Percentiles rank a stretch among this genome's conserved stretches.
Conservation (phyloP, 2,797 vertebrate species). For the Petrocephalus schoutedeni region DNA sequence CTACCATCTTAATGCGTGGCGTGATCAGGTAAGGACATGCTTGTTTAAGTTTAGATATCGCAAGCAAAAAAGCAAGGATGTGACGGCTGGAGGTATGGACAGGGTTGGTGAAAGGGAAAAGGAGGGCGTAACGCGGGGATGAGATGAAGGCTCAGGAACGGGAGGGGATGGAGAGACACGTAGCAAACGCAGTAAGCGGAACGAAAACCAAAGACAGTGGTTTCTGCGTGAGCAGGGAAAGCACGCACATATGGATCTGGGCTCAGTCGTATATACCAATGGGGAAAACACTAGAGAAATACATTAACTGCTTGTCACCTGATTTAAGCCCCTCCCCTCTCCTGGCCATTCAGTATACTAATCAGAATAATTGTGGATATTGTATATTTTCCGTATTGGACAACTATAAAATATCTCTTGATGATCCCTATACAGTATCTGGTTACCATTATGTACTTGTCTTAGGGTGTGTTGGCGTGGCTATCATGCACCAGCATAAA, state of each 20-base stretch:
- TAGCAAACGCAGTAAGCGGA: neutral
- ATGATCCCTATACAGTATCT: neutral
- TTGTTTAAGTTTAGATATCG: neutral
- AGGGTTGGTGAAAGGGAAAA: neutral
- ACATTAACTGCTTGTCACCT: neutral
- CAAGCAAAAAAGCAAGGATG: neutral
- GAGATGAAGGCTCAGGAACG: neutral
- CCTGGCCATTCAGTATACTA: no score
- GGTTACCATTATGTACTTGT: neutral
- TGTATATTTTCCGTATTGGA: neutral
- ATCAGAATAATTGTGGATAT: neutral
- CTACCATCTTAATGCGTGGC: neutral
- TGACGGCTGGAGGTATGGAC: neutral
- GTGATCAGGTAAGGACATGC: neutral
- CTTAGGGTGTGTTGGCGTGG: neutral
- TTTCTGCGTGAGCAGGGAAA: neutral
- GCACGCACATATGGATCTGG: neutral
- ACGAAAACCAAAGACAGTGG: neutral
- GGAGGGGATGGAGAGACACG: neutral
- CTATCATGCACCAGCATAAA: neutral
- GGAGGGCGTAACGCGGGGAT: neutral
- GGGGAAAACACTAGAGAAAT: neutral
- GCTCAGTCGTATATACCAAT: neutral
- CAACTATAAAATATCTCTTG: neutral
- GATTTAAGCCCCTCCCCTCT: neutral